phyloP scores from a whole-genome alignment of 2,113 vertebrate species.

The Trichechus manatus region DNA sequence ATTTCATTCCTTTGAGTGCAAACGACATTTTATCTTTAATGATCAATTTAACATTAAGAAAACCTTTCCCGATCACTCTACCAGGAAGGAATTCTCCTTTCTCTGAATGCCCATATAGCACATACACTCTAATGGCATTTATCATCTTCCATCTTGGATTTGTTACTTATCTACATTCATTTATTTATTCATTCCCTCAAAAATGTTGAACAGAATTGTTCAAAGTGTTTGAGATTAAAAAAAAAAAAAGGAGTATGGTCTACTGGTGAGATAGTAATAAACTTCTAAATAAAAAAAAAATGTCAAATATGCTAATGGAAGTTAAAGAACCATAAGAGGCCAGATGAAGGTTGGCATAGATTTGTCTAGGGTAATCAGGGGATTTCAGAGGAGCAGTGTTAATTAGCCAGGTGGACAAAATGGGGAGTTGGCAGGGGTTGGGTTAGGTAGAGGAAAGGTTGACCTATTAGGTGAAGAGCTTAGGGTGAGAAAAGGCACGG shows the following conservation, averaged over 20 bases:
- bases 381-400: not conserved
- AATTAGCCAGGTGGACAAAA: constrained; percentile 1
- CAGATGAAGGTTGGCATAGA: not conserved
- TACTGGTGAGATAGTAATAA: not conserved
- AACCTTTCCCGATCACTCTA: not conserved
- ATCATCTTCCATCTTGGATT: not conserved
- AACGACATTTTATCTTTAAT: not conserved
- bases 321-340: constrained; percentile 22
- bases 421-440: not conserved
- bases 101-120: not conserved
- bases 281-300: not conserved
- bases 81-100: constrained; percentile 1
- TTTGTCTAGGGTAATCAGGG: not conserved
- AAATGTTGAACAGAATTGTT: not conserved
- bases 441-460: not conserved
- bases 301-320: not conserved
- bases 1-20: constrained; percentile 26
- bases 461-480: not conserved
- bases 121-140: not conserved
- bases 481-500: not conserved
- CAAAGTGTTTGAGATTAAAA: not conserved
- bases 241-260: not conserved
- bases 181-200: not conserved
- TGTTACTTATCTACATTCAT: not conserved
- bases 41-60: not conserved